Evolutionary conservation across 2,888 invertebrate genomes (phyloP), one percentile per base, ranked within the genome.

Genomic region (Portevinia maculata): DNA sequence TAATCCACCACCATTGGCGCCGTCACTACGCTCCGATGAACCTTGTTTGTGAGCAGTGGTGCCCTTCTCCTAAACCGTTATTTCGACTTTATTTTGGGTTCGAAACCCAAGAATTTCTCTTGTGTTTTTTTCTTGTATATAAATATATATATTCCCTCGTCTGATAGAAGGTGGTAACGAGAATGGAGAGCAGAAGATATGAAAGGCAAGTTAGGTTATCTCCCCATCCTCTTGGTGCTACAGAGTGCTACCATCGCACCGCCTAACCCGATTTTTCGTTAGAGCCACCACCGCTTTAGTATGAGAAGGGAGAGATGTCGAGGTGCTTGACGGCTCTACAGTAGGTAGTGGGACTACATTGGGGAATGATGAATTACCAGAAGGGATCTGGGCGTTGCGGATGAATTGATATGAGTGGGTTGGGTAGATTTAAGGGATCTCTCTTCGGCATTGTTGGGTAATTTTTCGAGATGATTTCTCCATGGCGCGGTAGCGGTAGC

Each of bases 371-470:
- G 83, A 83, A 83, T 83, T 83, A 83, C 78, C 78, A 71, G 53
- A 60, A 78, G 83, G 71, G 83, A 83, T 83, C 65, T 62, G 83
- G 83, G 83, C 71, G 83, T 83, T 71, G 78, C 60, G 88, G 89
- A 89, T 88, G 88, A 88, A 89, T 88, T 88, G 89, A 86, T 88
- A 88, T 88, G 88, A 86, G 88, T 88, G 86, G 89, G 87, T 85
- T 86, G 86, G 86, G 85, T 65, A 60, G 84, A 57, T 71, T 71
- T 84, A 73, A 78, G 79, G 75, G 79, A 78, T 71, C 78, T 78
- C 71, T 60, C 67, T 41, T 60, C 50, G 65, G 60, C 44, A 78
- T 73, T 83, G 78, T 78, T 83, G 78, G 83, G 83, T 78, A 83
- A 71, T 83, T 78, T 78, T 83, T 83, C 78, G 83, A 83, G 65